A percentile compares a stretch with the other conserved stretches of the same genome.
phyloP scores from a whole-genome alignment of 2,888 invertebrate genomes.

The Buathra laborator region DNA sequence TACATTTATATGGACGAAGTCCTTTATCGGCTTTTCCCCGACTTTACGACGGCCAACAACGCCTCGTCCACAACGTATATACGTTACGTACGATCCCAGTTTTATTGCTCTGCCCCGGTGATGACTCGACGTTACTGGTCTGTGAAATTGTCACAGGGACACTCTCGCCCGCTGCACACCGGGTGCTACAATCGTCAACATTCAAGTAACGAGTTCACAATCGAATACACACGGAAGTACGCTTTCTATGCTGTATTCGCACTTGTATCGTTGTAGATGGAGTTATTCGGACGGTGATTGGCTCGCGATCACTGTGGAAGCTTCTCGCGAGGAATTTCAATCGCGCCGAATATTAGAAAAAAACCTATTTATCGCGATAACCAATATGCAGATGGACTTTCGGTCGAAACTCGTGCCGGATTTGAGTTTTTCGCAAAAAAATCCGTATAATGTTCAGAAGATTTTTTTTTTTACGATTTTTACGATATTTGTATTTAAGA shows the following conservation, averaged over 20 bases:
- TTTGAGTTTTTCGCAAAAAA: too few species aligned
- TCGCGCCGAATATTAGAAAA: too few species aligned
- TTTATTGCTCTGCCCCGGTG: constrained; percentile 70
- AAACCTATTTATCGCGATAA: too few species aligned
- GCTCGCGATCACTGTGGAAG: background rate
- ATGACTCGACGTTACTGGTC: constrained; percentile 63
- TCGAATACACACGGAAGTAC: constrained; percentile 10
- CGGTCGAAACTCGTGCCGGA: too few species aligned
- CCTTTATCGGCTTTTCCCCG: constrained; percentile 71
- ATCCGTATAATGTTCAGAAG: too few species aligned
- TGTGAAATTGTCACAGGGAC: constrained; percentile 60
- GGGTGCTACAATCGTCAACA: constrained; percentile 60
- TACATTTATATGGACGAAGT: constrained; percentile 35
- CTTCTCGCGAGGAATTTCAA: background rate
- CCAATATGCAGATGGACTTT: too few species aligned
- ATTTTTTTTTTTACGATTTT: too few species aligned
- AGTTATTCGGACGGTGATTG: background rate
- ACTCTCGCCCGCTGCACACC: constrained; percentile 45
- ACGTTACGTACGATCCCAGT: constrained; percentile 72
- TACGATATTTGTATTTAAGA: too few species aligned
- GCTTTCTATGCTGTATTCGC: background rate
- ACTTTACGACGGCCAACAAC: constrained; percentile 72
- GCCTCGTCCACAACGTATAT: constrained; percentile 29
- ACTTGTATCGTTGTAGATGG: background rate
- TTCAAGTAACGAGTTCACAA: constrained; percentile 50